Evolutionary conservation across 2,113 vertebrate species (phyloP), one percentile per base, ranked within the genome.

Genomic region (Hoplias malabaricus): DNA sequence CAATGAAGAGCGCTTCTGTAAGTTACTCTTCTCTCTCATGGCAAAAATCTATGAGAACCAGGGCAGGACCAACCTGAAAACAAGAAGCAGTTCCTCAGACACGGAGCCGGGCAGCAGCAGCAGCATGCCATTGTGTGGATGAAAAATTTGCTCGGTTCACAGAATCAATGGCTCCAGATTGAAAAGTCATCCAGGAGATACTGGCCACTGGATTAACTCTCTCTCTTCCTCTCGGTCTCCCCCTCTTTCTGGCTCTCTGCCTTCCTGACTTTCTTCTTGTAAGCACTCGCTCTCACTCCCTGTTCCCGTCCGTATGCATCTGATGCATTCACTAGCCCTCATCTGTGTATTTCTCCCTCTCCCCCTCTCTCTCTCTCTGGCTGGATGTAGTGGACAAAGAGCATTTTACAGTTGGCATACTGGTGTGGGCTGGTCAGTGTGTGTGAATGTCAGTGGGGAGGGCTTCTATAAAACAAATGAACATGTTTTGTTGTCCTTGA

Each of bases 61-160:
- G 75, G 73, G 78, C 71, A 82, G 85, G 85, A 93, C 93, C 86
- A 87, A 93, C 93, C 93, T 93, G 93, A 90, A 88, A 92, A 86
- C 80, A 85, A 91, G 88, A 92, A 88, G 90, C 92, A 93, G 70
- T 84, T 82, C 90, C 90, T 92, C 80, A 83, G 89, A 92, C 86
- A 91, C 87, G 82, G 78, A 86, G 27, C 79, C 85, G 85, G 84
- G 81, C 82, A 92, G 86, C 82, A 91, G 85, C 88, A 88, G 87
- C 92, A 92, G 84, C 89, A 89, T 85, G 89, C 90, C 91, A 92
- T 90, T 87, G 78, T 86, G 87, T 85, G 86, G 12, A 40, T 54
- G 33, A 69, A 31, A 48, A 88, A 82, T 75, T 77, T 73, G 83
- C 88, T 68, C 70, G 56, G 8, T 40, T 42, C 36, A 11, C 57